phyloP scores from a whole-genome alignment of 2,797 vertebrate genomes.

The Bradypodion pumilum region DNA sequence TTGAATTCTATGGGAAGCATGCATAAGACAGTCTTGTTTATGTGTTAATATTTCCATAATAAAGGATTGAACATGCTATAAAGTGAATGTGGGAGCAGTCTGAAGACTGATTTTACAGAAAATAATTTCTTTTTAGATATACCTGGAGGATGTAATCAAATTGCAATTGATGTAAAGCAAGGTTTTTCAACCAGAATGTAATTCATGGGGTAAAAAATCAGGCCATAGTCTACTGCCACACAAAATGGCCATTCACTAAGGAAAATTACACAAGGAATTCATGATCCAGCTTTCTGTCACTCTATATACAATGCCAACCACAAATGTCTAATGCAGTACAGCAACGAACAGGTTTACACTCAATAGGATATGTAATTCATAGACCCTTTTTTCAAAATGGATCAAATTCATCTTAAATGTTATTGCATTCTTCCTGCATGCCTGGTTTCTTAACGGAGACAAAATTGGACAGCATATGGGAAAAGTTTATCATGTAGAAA shows the following conservation, averaged over 20 bases:
- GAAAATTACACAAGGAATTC: neutral
- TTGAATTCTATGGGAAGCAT: neutral
- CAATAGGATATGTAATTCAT: neutral
- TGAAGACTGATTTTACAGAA: neutral
- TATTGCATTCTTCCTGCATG: conserved; percentile 13
- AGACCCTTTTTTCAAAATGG: neutral
- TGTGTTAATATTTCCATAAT: neutral
- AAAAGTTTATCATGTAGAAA: conserved; percentile 29
- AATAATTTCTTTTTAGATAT: conserved; percentile 1
- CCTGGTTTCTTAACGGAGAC: conserved; percentile 4
- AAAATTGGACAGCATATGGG: conserved; percentile 16
- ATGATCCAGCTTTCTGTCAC: neutral
- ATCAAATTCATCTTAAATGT: neutral
- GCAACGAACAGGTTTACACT: neutral
- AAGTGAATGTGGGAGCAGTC: neutral
- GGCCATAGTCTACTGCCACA: neutral
- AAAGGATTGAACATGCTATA: neutral
- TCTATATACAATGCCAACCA: neutral
- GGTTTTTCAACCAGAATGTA: neutral
- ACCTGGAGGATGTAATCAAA: neutral
- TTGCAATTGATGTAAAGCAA: neutral
- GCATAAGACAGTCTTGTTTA: neutral
- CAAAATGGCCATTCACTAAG: neutral
- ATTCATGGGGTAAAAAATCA: conserved; percentile 8
- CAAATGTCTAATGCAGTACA: neutral